These are phyloP conservation scores for Onychorhynchus coronatus DNA, from an alignment of 2,113 vertebrate species.

Conservation along the genomic window DNA sequence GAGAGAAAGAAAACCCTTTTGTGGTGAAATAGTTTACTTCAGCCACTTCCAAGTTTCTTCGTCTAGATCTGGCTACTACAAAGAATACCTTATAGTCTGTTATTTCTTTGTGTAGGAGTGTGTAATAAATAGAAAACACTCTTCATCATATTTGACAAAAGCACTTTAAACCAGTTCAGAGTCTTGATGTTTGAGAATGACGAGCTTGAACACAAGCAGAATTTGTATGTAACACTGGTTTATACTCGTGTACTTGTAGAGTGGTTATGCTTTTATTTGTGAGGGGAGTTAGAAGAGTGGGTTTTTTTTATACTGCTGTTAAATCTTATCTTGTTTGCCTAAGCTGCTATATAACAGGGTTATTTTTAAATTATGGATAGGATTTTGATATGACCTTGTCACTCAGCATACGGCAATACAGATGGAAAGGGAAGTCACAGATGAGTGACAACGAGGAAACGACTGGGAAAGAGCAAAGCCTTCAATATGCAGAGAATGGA, in stretches of 20 bases:
- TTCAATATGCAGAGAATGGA: not conserved
- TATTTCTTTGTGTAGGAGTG: not conserved
- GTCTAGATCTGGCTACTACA: not conserved
- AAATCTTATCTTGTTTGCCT: not conserved
- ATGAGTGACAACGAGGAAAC: not conserved
- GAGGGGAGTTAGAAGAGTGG: not conserved
- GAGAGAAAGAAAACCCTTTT: not conserved
- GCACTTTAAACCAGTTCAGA: not conserved
- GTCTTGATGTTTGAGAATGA: not conserved
- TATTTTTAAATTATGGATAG: not conserved
- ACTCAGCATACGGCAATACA: slow-evolving; percentile 16
- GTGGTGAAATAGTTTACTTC: not conserved
- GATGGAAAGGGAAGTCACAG: slow-evolving; percentile 19
- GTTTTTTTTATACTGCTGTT: not conserved
- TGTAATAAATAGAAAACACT: not conserved
- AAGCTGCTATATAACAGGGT: not conserved
- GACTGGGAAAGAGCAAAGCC: slow-evolving; percentile 42
- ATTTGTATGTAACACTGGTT: not conserved
- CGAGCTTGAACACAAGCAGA: not conserved
- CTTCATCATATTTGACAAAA: not conserved
- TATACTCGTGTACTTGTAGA: not conserved
- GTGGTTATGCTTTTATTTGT: not conserved
- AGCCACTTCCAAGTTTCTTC: not conserved
- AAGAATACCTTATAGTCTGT: not conserved
- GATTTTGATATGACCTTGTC: slow-evolving; percentile 10